Evolutionary conservation across 2,888 invertebrate species (phyloP), one percentile per base, ranked within the genome.

Genomic region (Patella caerulea): DNA sequence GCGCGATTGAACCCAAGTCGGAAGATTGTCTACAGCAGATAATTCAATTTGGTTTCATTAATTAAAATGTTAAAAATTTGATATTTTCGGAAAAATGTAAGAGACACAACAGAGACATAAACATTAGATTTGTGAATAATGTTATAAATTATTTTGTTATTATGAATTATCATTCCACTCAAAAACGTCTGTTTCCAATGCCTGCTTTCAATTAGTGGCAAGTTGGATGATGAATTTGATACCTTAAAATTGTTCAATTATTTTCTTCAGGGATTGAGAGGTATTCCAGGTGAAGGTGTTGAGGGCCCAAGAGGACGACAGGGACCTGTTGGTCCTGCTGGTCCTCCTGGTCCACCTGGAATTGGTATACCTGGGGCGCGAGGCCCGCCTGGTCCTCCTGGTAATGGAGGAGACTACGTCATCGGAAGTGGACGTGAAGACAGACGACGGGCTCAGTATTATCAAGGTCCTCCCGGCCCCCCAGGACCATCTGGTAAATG

Each of bases 381-480:
- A 72, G 85, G 85, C 11, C 83, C 82, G 5, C 85, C 82, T 78
- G 86, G 86, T 12, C 83, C 83, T 45, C 86, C 83, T 34, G 85
- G 85, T 2, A 85, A 81, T 2, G 75, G 80, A 15, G 84, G 86
- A 69, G 81, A 83, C 56, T 71, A 52, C 55, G 34, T 65, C 24
- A 59, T 74, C 15, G 19, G 65, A 65, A 24, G 65, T 34, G 79
- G 77, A 12, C 59, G 71, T 34, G 82, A 81, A 11, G 72, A 72
- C 11, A 71, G 72, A 4, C 82, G 83, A 17, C 45, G 45, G 45
- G 45, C 45, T 45, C 45, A 45, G 9, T 45, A 45, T 45, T 75
- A 76, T 2, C 85, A 78, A 72, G 85, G 88, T 2, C 87, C 86
- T 11, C 87, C 86, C 12, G 89, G 89, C 7, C 87, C 87, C 1